Percentiles rank a stretch among this genome's conserved stretches.
phyloP scores from a whole-genome alignment of 2,888 invertebrate species.

The Lycophotia porphyrea region DNA sequence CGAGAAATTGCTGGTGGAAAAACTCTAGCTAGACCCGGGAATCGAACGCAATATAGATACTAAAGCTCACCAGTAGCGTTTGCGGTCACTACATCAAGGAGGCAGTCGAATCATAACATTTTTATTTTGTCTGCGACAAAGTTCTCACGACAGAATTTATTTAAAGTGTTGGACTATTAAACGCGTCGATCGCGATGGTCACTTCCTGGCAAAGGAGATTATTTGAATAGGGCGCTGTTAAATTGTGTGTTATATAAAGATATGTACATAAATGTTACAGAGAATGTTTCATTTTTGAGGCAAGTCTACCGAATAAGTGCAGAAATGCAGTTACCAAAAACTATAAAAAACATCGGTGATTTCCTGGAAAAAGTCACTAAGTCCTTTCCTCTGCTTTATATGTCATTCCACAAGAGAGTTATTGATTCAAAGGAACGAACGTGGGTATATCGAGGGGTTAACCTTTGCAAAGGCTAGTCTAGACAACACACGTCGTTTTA shows the following conservation, averaged over 20 bases:
- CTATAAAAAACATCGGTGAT: not conserved
- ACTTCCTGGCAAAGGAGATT: slow-evolving; percentile 46
- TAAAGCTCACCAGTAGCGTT: not conserved
- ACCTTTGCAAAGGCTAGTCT: not conserved
- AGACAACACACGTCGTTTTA: not conserved
- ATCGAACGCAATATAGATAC: not conserved
- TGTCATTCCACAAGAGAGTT: not conserved
- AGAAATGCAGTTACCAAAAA: not conserved
- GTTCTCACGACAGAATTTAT: slow-evolving; percentile 48
- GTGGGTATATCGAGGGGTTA: not conserved
- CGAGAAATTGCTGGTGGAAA: not conserved
- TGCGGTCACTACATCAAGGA: not conserved
- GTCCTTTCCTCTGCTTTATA: not conserved
- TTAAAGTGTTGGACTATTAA: slow-evolving; percentile 47
- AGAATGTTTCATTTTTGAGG: not conserved
- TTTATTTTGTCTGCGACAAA: slow-evolving; percentile 25
- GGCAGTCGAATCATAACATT: slow-evolving; percentile 34
- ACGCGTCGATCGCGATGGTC: slow-evolving; percentile 21
- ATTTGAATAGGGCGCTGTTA: slow-evolving; percentile 43
- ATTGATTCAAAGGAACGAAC: not conserved
- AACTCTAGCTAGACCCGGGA: not conserved
- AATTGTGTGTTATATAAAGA: slow-evolving; percentile 43
- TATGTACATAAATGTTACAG: slow-evolving; percentile 8
- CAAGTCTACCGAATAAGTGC: not conserved
- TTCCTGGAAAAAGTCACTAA: not conserved